Base-by-base conservation (phyloP, 2,797 vertebrate species). In the Muscicapa striata region DNA sequence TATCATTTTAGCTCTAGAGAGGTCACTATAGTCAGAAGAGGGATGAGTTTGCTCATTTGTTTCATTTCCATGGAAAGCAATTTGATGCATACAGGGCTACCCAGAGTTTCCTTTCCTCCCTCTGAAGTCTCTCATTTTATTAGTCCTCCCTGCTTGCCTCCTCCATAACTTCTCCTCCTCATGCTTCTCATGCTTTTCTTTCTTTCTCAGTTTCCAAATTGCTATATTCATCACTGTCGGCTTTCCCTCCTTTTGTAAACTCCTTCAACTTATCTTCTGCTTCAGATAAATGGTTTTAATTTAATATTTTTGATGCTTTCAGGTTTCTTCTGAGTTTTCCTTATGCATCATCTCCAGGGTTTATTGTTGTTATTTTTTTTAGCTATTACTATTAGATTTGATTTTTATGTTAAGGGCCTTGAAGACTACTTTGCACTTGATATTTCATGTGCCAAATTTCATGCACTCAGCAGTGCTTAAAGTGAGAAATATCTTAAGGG, bases 251-350 rank as follows among this genome's bases (percentile, higher is more conserved):
- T 67, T 87, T 93, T 93, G 81, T 82, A 96, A 96, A 96, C 93
- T 95, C 92, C 75, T 96, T 85, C 74, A 89, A 90, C 93, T 96
- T 97, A 92, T 97, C 95, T 96, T 93, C 10, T 91, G 87, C 81
- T 95, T 97, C 87, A 94, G 94, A 94, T 94, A 97, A 97, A 97
- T 96, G 94, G 96, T 93, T 97, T 96, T 94, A 95, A 97, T 98
- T 97, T 97, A 95, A 96, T 97, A 94, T 96, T 97, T 97, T 94
- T 93, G 97, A 95, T 93, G 83, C 93, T 96, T 94, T 86, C 91
- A 96, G 88, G 91, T 96, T 96, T 93, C 38, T 93, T 93, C 58
- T 83, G 68, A 54, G 40, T 87, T 91, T 64, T 87, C 16, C 58
- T 83, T 96, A 89, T 87, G 89, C 40, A 75, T 92, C 46, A 64